phyloP scores from a whole-genome alignment of 2,888 invertebrate genomes.

The Piscicola geometra region DNA sequence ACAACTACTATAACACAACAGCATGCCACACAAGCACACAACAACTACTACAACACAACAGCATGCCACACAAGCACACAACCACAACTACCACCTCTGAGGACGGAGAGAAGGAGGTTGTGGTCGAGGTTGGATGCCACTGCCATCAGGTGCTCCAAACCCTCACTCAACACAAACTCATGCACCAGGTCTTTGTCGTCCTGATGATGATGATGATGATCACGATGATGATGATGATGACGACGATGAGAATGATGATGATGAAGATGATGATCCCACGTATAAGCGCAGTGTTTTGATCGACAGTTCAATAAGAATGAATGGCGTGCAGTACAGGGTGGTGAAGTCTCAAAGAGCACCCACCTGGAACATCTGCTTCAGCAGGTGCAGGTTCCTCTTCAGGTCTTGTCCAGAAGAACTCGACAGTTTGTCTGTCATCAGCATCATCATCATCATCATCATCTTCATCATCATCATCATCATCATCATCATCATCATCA shows the following conservation, averaged over 20 bases:
- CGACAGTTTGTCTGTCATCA: slow-evolving; percentile 41
- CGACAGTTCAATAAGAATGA: too few relatives aligned
- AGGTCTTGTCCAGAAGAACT: slow-evolving; percentile 54
- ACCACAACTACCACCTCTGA: slow-evolving; percentile 67
- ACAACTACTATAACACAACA: too few relatives aligned
- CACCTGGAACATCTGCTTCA: slow-evolving; percentile 96
- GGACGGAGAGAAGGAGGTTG: slow-evolving; percentile 95
- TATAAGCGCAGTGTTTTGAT: too few relatives aligned
- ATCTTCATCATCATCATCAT: too few relatives aligned
- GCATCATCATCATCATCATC: too few relatives aligned
- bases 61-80: too few relatives aligned
- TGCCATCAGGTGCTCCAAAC: slow-evolving; percentile 91
- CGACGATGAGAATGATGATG: background rate
- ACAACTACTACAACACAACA: background rate
- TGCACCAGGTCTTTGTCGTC: slow-evolving; percentile 98
- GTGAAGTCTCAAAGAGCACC: background rate
- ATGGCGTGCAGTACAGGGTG: too few relatives aligned
- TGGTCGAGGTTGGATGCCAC: slow-evolving; percentile 92
- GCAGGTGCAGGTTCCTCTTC: slow-evolving; percentile 86
- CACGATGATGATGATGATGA: background rate
- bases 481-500: too few relatives aligned
- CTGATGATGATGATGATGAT: slow-evolving; percentile 59
- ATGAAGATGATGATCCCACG: background rate
- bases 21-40: too few relatives aligned
- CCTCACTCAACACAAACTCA: slow-evolving; percentile 96